Percentiles rank a stretch among this genome's conserved stretches.
phyloP scores from a whole-genome alignment of 2,113 vertebrate species.

The Sturnus vulgaris region DNA sequence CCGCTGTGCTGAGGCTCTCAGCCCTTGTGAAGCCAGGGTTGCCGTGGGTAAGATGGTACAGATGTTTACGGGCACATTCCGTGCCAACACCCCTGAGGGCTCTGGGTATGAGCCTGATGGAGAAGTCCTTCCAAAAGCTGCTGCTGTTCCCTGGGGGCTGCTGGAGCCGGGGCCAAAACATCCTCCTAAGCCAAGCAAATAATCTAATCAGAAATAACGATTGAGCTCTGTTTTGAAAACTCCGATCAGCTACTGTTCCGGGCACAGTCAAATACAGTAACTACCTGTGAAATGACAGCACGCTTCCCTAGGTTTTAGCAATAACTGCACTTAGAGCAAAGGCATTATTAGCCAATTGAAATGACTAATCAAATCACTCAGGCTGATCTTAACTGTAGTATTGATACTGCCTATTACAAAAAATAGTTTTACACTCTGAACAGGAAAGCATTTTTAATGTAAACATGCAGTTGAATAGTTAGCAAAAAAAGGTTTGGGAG shows the following conservation, averaged over 20 bases:
- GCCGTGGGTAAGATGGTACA: accelerated
- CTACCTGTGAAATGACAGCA: neutral
- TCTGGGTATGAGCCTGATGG: neutral
- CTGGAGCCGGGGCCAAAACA: neutral
- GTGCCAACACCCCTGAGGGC: accelerated
- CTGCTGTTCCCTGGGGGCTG: neutral
- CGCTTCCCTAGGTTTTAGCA: slow-evolving; percentile 4
- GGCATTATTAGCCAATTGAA: neutral
- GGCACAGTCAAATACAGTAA: slow-evolving; percentile 1
- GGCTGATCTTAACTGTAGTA: neutral
- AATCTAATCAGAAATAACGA: neutral
- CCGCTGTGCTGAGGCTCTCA: neutral
- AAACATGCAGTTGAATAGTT: slow-evolving; percentile 5
- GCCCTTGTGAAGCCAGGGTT: neutral
- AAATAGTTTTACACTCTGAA: neutral
- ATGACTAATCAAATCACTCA: neutral
- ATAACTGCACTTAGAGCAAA: neutral
- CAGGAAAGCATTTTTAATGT: neutral
- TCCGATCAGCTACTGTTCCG: neutral
- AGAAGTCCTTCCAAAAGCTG: neutral
- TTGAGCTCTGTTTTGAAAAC: neutral
- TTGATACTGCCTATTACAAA: neutral
- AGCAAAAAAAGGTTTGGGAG: neutral
- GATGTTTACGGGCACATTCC: accelerated
- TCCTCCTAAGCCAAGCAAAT: neutral